Percentiles rank a stretch among this genome's conserved stretches.
Conservation (phyloP, 37 sponge, comb jelly and placozoan species). For the Crambe crambe region DNA sequence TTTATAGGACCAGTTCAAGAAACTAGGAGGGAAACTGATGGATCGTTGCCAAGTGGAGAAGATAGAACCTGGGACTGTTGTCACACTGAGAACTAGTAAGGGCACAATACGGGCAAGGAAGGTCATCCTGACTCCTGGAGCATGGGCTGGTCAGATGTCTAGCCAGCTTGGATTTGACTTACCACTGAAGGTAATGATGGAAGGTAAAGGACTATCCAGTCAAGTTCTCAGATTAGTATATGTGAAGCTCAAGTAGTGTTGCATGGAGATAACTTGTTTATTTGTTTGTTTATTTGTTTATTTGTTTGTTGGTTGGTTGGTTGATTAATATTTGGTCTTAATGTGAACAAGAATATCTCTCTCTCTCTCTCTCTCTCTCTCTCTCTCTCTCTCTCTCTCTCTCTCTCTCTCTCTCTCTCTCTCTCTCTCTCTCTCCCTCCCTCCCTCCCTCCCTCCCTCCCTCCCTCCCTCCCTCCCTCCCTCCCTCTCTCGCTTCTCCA, state of each 20-base stretch:
- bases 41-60: background rate
- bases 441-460: background rate
- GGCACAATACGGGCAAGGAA: background rate
- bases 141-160: background rate
- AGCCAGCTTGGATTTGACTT: background rate
- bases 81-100: background rate
- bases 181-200: background rate
- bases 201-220: too few relatives aligned
- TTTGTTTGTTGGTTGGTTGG: too few relatives aligned
- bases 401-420: background rate
- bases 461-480: background rate
- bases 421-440: background rate
- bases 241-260: too few relatives aligned
- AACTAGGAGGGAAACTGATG: background rate
- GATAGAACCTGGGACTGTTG: background rate
- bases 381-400: background rate
- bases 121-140: background rate
- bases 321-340: too few relatives aligned
- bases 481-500: background rate
- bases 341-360: too few relatives aligned
- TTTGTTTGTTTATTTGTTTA: too few relatives aligned
- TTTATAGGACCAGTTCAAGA: background rate
- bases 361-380: background rate
- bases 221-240: too few relatives aligned
- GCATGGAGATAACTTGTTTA: too few relatives aligned